These are phyloP conservation scores for Ceratitis capitata DNA, from an alignment of 1,140 invertebrate species.

Conservation along the genomic window DNA sequence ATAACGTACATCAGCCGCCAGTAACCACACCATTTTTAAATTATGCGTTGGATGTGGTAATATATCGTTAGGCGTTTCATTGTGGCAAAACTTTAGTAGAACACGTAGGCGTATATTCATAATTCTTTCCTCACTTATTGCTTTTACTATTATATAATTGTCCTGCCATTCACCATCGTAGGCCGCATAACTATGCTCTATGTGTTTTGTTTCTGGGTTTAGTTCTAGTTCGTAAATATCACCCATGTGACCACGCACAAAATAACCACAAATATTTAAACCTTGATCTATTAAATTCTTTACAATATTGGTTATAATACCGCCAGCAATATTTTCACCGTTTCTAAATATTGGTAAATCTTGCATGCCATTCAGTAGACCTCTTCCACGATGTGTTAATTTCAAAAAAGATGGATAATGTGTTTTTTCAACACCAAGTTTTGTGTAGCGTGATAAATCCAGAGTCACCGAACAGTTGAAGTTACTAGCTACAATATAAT, in stretches of 20 bases:
- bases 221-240: constrained; percentile 29
- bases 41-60: background rate
- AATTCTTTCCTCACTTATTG: background rate
- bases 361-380: background rate
- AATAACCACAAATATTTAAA: constrained; percentile 10
- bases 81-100: background rate
- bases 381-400: background rate
- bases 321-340: background rate
- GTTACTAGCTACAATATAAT: background rate
- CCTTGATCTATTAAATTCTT: background rate
- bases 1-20: background rate
- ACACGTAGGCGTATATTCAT: background rate
- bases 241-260: constrained; percentile 17
- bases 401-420: background rate
- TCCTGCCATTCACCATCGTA: background rate
- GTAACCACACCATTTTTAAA: background rate
- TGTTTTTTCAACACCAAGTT: background rate
- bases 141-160: background rate
- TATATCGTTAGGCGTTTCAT: background rate
- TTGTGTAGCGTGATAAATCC: background rate
- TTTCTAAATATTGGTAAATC: background rate
- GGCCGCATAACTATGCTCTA: background rate
- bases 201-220: background rate
- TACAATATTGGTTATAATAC: background rate
- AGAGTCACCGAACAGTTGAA: background rate